Evolutionary conservation across 2,797 vertebrate genomes (phyloP).

Genomic region (Ispidina picta): DNA sequence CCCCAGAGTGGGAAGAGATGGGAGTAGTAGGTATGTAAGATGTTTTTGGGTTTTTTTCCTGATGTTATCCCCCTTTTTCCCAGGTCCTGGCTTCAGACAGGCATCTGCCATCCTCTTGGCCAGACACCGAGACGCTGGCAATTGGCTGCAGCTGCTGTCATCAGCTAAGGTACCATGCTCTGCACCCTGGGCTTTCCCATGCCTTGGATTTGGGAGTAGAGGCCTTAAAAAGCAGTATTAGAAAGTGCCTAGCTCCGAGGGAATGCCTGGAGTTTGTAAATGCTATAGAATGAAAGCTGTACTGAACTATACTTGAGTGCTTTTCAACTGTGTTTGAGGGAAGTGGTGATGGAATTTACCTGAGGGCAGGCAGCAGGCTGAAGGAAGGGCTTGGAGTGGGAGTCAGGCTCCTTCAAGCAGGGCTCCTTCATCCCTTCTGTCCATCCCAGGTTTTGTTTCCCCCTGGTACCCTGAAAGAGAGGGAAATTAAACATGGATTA

Average conservation of each 20-base stretch:
- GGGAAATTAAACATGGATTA: not conserved
- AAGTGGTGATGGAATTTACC: not conserved
- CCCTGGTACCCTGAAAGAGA: not conserved
- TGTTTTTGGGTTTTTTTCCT: conserved; percentile 44
- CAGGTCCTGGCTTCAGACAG: conserved; percentile 53
- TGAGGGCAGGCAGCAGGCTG: not conserved
- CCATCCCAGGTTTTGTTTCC: not conserved
- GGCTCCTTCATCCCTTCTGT: not conserved
- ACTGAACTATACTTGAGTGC: not conserved
- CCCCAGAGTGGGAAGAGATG: not conserved
- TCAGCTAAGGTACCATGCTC: conserved; percentile 4
- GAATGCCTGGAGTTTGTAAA: not conserved
- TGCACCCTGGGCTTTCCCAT: not conserved
- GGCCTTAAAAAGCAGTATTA: not conserved
- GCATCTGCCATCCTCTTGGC: conserved; percentile 11
- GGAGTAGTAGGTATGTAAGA: conserved; percentile 3
- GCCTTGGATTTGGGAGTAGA: not conserved
- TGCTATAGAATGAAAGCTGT: not conserved
- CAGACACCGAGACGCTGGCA: not conserved
- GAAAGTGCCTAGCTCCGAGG: not conserved
- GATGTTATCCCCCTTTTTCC: conserved; percentile 66
- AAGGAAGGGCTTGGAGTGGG: not conserved
- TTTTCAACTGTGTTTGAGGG: not conserved
- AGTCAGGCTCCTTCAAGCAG: not conserved
- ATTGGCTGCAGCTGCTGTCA: not conserved